These are phyloP conservation scores for Mesorhabditis sp. DNA, from an alignment of 2,888 invertebrate genomes.

Conservation along the genomic window DNA sequence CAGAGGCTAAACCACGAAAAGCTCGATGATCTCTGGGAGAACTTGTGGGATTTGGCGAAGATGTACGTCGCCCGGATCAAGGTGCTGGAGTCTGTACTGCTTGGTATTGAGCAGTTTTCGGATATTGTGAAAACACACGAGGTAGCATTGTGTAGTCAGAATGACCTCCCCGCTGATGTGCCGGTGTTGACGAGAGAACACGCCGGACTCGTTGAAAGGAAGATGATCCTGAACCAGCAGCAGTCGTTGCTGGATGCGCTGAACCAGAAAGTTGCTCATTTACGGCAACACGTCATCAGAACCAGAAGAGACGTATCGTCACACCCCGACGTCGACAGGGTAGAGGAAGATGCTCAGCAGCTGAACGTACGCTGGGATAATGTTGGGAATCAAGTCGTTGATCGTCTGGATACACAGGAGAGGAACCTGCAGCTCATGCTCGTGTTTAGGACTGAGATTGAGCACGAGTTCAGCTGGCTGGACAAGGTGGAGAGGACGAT, in stretches of 20 bases:
- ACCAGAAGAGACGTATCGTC: not conserved
- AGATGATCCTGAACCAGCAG: too few relatives aligned
- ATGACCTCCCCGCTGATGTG: too few relatives aligned
- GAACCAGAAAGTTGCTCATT: not conserved
- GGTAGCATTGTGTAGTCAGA: not conserved
- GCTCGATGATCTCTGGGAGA: not conserved
- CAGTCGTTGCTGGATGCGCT: not conserved
- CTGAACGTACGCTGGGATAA: slow-evolving; percentile 84
- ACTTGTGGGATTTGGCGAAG: slow-evolving; percentile 4
- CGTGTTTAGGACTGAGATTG: not conserved
- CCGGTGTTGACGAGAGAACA: too few relatives aligned
- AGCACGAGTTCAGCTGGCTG: not conserved
- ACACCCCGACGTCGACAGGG: slow-evolving; percentile 80
- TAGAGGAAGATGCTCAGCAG: slow-evolving; percentile 84
- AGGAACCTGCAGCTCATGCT: not conserved
- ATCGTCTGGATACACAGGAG: not conserved
- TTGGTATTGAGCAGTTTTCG: not conserved
- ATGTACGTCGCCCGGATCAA: not conserved
- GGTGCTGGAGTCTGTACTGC: not conserved
- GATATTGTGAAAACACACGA: not conserved
- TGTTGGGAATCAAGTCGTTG: slow-evolving; percentile 75
- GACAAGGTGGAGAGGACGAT: not conserved
- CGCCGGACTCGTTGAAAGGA: not conserved
- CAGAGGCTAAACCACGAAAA: slow-evolving; percentile 4
- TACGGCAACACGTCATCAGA: not conserved